Base-by-base conservation (phyloP, 2,113 vertebrate species). In the Cyanoramphus novaezelandiae region DNA sequence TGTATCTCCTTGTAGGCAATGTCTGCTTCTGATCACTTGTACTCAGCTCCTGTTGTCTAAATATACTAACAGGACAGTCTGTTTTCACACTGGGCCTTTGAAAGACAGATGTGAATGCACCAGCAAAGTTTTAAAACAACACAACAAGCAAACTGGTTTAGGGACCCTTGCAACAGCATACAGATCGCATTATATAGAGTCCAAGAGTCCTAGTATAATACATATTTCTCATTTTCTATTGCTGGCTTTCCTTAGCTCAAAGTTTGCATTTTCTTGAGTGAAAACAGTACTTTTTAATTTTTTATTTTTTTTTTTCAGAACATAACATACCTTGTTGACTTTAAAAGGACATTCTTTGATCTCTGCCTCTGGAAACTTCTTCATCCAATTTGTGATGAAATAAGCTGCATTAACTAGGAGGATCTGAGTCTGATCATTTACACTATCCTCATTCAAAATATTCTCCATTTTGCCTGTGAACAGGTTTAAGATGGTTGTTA, bases 361-460 rank as follows among this genome's bases (percentile, higher is more conserved):
- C 85, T 98, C 97, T 63, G 96, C 95, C 88, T 98, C 98, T 57
- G 98, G 97, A 78, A 98, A 98, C 63, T 98, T 98, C 97, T 98
- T 98, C 96, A 98, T 98, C 98, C 98, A 98, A 64, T 97, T 98
- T 94, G 98, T 98, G 86, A 98, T 88, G 88, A 98, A 98, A 94
- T 98, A 98, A 86, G 98, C 97, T 37, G 98, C 98, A 37, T 98
- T 98, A 59, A 98, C 95, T 78, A 98, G 72, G 16, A 98, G 97
- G 43, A 98, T 98, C 95, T 98, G 97, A 24, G 98, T 98, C 94
- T 98, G 93, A 44, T 98, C 97, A 50, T 46, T 97, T 52, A 98
- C 65, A 31, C 60, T 96, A 6, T 89, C 96, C 15, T 98, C 97
- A 46, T 79, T 91, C 94, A 98, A 94, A 93, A 98, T 94, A 55